Evolutionary conservation across 1,140 invertebrate species (phyloP), one percentile per base, ranked within the genome.

Genomic region (Drosophila pseudoananassae): DNA sequence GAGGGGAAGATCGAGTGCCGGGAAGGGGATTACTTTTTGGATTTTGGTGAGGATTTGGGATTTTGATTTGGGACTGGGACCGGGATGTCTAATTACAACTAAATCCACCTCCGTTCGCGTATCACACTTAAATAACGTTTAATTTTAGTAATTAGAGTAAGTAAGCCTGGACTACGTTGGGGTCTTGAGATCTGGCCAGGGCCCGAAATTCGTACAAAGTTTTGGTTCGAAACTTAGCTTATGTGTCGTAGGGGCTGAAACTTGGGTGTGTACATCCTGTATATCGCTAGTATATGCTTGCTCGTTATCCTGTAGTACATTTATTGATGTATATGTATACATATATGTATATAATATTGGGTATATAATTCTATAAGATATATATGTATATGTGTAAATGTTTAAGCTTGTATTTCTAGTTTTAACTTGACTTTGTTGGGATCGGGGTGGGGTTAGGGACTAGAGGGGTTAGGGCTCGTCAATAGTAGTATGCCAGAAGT

Each of bases 191-290:
- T 43, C 40, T n/a, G 8, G 31, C 8, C 8, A 8, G 38, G 2
- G 17, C 23, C 51, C 50, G 29, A 73, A 73, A 72, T 63, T 72
- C 45, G 50, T 72, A 43, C 45, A 71, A 59, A 58, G 40, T 29
- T 72, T 53, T 29, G 38, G 38, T 40, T 40, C 38, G 2, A 46
- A 46, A 36, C 59, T 66, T 27, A 63, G 51, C 46, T 43, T 65
- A 15, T 14, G 4, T n/a, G 10, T 43, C 33, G 10, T 15, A 7
- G 40, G 3, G 40, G 40, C 40, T 17, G 40, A 43, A 43, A 43
- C 15, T 43, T 40, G 38, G 8, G 40, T 17, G 40, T 15, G 40
- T 43, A 43, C 8, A 43, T 36, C 46, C 40, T 36, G 33, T 36
- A n/a, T 12, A n/a, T 12, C 33, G 10, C 33, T n/a, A n/a, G 12